phyloP scores from a whole-genome alignment of 2,797 vertebrate genomes.

The Myiotriccus ornatus region DNA sequence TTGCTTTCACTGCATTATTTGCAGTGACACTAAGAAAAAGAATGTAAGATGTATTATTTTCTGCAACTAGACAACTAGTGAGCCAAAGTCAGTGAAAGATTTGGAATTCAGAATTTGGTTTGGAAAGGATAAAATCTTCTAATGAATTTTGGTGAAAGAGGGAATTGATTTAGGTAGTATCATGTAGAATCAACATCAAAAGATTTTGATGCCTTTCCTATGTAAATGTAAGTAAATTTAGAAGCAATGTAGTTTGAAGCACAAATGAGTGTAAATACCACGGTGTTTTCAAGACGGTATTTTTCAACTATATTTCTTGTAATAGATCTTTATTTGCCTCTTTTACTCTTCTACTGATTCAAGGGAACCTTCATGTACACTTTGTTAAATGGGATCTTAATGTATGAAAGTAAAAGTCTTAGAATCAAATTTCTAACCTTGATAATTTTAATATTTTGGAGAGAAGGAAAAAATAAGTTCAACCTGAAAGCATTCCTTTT shows the following conservation, averaged over 20 bases:
- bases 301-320: neutral
- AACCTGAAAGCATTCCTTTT: neutral
- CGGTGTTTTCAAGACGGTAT: neutral
- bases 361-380: neutral
- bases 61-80: neutral
- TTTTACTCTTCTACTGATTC: neutral
- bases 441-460: neutral
- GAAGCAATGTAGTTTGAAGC: neutral
- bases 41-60: neutral
- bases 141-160: neutral
- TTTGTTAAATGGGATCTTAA: neutral
- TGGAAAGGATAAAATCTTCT: neutral
- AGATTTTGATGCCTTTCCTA: neutral
- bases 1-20: neutral
- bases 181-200: neutral
- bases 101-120: neutral
- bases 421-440: neutral
- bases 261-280: neutral
- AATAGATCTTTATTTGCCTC: neutral
- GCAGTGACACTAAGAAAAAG: neutral
- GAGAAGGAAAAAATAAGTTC: neutral
- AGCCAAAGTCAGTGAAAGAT: neutral
- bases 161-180: neutral
- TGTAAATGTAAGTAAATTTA: neutral
- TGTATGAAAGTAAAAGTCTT: neutral